Conservation (phyloP, 2,888 invertebrate genomes). For the Macropis europaea region DNA sequence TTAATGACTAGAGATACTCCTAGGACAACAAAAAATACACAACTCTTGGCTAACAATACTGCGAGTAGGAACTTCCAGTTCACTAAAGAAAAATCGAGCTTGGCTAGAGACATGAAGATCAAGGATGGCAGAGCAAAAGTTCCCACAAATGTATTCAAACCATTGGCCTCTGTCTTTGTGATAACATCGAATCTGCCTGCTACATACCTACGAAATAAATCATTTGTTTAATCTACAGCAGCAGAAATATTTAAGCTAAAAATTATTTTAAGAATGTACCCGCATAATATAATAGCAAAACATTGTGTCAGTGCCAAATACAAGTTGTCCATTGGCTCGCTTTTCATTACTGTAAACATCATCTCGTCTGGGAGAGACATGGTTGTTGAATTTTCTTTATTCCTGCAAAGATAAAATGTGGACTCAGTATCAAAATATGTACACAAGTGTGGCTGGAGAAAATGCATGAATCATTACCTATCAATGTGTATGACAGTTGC, state of each 20-base stretch:
- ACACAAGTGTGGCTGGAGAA: not conserved
- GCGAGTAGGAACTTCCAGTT: slow-evolving; percentile 96
- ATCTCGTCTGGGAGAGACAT: slow-evolving; percentile 9
- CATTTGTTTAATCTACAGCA: not conserved
- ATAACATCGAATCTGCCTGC: slow-evolving; percentile 92
- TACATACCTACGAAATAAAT: slow-evolving; percentile 84
- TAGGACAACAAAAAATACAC: slow-evolving; percentile 91
- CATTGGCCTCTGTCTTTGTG: slow-evolving; percentile 91
- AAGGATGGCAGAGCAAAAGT: slow-evolving; percentile 95
- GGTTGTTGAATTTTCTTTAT: not conserved
- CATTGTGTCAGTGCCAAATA: slow-evolving; percentile 96
- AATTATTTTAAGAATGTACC: slow-evolving; percentile 81
- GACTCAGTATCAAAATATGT: not conserved
- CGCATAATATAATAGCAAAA: slow-evolving; percentile 94
- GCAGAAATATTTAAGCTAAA: not conserved
- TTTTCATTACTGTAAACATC: not conserved
- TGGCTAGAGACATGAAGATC: slow-evolving; percentile 94
- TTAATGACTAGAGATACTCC: slow-evolving; percentile 88
- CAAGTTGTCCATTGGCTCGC: slow-evolving; percentile 86
- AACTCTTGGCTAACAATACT: slow-evolving; percentile 91
- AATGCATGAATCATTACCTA: not conserved
- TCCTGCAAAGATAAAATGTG: slow-evolving; percentile 17
- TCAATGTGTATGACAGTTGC: slow-evolving; percentile 9
- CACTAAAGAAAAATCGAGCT: slow-evolving; percentile 89
- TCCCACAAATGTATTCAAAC: slow-evolving; percentile 95